Evolutionary conservation across 2,797 vertebrate genomes (phyloP), one percentile per base, ranked within the genome.

Genomic region (Sebastes variabilis): DNA sequence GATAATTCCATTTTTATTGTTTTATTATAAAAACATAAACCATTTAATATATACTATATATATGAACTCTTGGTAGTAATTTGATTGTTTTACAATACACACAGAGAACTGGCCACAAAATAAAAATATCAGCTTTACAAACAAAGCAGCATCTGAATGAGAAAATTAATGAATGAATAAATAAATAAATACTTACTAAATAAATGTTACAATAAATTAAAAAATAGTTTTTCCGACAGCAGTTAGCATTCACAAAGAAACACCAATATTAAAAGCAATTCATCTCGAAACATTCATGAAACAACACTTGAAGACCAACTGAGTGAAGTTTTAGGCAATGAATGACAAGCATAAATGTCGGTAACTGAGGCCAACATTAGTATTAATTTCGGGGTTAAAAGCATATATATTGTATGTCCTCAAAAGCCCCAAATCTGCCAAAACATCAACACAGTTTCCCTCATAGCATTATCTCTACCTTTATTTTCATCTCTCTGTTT

Each of bases 11-110:
- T 94, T 95, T 94, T 93, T 84, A 88, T 92, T 92, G 91, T 81
- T 91, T 91, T 92, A 91, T 93, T 91, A 93, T 84, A 93, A 95
- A 88, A 94, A 96, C 95, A 95, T 95, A 91, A 85, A 96, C 94
- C 93, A 95, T 95, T 94, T 90, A 96, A 94, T 95, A 94, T 93
- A 89, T 90, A 83, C 22, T 71, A 52, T 70, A 92, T 90, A 89
- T 90, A 85, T 81, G 71, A 91, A 79, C 79, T 91, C 79, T 85
- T 60, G 84, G 78, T 91, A 91, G 87, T 77, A 90, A 89, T 94
- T 87, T 91, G 88, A 91, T 90, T 92, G 79, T 90, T 94, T 91
- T 92, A 93, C 88, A 92, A 81, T 91, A 87, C 87, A 94, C 85
- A 91, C 78, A 78, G 84, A 86, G 77, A 93, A 94, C 87, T 88